Base-by-base conservation (phyloP, 1,140 invertebrate genomes). In the Phthorimaea operculella region DNA sequence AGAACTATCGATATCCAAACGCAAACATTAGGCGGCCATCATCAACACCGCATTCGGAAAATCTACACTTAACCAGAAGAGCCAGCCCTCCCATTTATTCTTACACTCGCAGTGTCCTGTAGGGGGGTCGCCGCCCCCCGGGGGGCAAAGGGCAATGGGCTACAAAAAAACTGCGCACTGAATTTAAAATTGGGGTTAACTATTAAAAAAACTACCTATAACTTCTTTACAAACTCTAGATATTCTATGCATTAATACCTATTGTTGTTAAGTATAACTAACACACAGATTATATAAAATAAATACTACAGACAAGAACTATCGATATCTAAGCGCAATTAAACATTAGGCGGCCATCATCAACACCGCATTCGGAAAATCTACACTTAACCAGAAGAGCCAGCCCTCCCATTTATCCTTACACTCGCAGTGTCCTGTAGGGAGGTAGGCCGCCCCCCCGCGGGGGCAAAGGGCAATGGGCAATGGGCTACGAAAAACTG, bases 41-140 rank as follows among this genome's bases (percentile, higher is more conserved):
- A 84, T 84, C 81, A 84, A 84, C 81, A 84, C 81, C 81, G 81
- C 81, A 84, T 84, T 84, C 81, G 79, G 81, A 82, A 82, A 84
- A 84, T 84, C 81, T 84, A 84, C 81, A 84, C 81, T 84, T 82
- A 84, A 84, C 81, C 81, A 83, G 79, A 78, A 79, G 81, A 82
- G 77, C 72, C 79, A 79, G 79, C 81, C 81, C 79, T 82, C 78
- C 81, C 81, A 84, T 84, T 84, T 82, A 84, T 82, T 79, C 81
- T 79, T 82, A 81, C 79, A 79, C 80, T 83, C 68, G 70, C 62
- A 63, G 58, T 71, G 76, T 79, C 80, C 78, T 76, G 70, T 66
- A 63, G 72, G 66, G 57, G 66, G 57, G 45, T n/a, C 39, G 28
- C 34, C 18, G 2, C 44, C 17, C 60, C 58, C 54, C 18, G n/a